phyloP scores from a whole-genome alignment of 1,140 invertebrate genomes.

The Plutomurus gul region DNA sequence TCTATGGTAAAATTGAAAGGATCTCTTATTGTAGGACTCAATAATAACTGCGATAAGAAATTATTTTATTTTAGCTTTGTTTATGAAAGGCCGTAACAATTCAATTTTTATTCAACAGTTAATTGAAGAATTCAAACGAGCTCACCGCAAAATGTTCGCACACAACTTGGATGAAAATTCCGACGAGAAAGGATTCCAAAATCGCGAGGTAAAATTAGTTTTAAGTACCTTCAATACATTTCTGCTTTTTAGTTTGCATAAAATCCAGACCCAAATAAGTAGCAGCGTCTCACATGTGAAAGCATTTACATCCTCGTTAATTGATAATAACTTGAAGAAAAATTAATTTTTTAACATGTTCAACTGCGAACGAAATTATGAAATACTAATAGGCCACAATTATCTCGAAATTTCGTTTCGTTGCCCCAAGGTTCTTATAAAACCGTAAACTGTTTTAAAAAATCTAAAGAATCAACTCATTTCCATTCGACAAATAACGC shows the following conservation, averaged over 20 bases:
- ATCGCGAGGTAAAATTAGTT: conserved; percentile 32
- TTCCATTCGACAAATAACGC: too few relatives aligned
- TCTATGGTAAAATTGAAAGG: not conserved
- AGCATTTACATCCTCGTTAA: too few relatives aligned
- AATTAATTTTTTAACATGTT: too few relatives aligned
- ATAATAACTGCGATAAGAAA: not conserved
- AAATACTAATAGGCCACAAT: too few relatives aligned
- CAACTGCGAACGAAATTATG: too few relatives aligned
- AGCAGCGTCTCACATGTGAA: too few relatives aligned
- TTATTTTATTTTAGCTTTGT: not conserved
- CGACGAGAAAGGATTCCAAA: conserved; percentile 17
- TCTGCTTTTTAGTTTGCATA: not conserved
- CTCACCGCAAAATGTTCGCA: conserved; percentile 81
- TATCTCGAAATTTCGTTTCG: too few relatives aligned
- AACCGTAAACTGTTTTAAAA: too few relatives aligned
- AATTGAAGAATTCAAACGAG: conserved; percentile 85
- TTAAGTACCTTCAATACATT: not conserved
- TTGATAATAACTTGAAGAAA: too few relatives aligned
- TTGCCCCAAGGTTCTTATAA: too few relatives aligned
- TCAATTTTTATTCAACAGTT: conserved; percentile 60
- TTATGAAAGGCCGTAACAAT: not conserved
- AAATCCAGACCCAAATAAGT: too few relatives aligned
- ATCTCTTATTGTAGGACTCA: not conserved
- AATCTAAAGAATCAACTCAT: too few relatives aligned
- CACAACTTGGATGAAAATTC: conserved; percentile 47